Conservation (phyloP, 2,888 invertebrate genomes). For the Pilophorus perplexus region DNA sequence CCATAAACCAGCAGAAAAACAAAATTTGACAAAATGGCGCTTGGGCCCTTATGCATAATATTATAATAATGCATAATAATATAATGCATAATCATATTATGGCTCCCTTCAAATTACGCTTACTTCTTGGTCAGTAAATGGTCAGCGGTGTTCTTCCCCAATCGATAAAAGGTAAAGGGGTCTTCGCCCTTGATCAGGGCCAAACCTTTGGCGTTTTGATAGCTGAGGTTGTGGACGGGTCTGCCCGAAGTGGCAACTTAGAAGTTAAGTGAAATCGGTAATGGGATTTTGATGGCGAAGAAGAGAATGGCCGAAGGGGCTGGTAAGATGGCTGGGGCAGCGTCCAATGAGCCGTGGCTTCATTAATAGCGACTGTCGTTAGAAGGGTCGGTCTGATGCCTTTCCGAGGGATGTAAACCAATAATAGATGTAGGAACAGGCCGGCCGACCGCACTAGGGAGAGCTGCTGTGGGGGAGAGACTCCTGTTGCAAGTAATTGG, state of each 20-base stretch:
- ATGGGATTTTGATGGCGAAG: slow-evolving; percentile 29
- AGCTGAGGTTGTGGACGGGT: not conserved
- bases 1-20: no score
- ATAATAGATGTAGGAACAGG: slow-evolving; percentile 4
- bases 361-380: slow-evolving; percentile 28
- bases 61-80: no score
- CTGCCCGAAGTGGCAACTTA: no score
- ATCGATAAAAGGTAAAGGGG: no score
- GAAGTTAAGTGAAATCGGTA: slow-evolving; percentile 22
- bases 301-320: not conserved
- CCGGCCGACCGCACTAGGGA: not conserved
- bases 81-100: no score
- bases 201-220: no score
- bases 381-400: slow-evolving; percentile 10
- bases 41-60: no score
- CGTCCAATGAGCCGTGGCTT: slow-evolving; percentile 22
- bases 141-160: no score
- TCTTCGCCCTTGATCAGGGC: no score
- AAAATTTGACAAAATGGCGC: no score
- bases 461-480: not conserved
- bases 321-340: not conserved
- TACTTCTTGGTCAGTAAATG: no score
- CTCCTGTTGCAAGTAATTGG: not conserved
- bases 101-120: no score
- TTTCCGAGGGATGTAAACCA: slow-evolving; percentile 11